Base-by-base conservation (phyloP, 2,888 invertebrate species). In the Neuroscelio doddi region DNA sequence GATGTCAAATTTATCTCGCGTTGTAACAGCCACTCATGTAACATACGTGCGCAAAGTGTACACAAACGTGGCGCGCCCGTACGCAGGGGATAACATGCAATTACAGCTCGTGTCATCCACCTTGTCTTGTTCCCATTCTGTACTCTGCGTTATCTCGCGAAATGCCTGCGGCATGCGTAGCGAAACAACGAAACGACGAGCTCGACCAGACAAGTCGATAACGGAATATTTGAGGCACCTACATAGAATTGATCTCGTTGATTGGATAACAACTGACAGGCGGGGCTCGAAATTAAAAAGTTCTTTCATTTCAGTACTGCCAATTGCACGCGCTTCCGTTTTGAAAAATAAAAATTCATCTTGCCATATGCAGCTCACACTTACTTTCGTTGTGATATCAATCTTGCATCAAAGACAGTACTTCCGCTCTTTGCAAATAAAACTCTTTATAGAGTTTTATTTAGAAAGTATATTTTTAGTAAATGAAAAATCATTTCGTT, bases 71-170 rank as follows among this genome's bases (percentile, higher is more conserved):
- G 36, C 59, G 52, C 53, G 44, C 44, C 24, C 46, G 56, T 61
- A 59, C 62, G 71, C 72, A 69, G 70, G 71, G 78, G 78, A 77
- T 80, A 81, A 81, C 80, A 80, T 81, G 81, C 81, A 81, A 81
- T 81, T 81, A 81, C 81, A 78, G 79, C 74, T 79, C 80, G 77
- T 81, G 81, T 81, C 81, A 81, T 81, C 81, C 72, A 77, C 80
- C 78, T 80, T 80, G 79, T 79, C 81, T 80, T 76, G 78, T 77
- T 80, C 75, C 75, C 75, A 74, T 78, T 79, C 78, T 75, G 65
- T 63, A 68, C 61, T 68, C 71, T 70, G 72, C 76, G 76, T 80
- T 80, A 80, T 81, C 79, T 71, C 78, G 74, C 73, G 73, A 74
- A 75, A 79, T 76, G 74, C 75, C 75, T 73, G 72, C 67, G 68